Percentiles rank a stretch among this genome's conserved stretches.
phyloP scores from a whole-genome alignment of 1,140 invertebrate genomes.

The Caenorhabditis tropicalis region DNA sequence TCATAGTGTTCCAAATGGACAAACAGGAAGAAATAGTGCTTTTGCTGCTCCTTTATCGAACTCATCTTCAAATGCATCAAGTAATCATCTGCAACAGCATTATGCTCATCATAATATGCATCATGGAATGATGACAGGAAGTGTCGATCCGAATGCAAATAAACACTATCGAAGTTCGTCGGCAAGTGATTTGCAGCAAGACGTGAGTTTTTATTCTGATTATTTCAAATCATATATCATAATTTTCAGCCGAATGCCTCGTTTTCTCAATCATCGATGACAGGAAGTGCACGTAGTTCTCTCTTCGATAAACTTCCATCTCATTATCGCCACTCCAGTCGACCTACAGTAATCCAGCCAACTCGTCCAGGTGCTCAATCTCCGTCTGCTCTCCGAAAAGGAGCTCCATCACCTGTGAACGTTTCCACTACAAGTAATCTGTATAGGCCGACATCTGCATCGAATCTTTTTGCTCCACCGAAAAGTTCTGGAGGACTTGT shows the following conservation, averaged over 20 bases:
- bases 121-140: neutral
- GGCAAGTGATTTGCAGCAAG: conserved; percentile 47
- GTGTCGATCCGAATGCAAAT: neutral
- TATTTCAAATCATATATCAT: neutral
- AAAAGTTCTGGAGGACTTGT: neutral
- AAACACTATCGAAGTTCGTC: conserved; percentile 26
- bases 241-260: conserved; percentile 47
- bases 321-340: conserved; percentile 53
- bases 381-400: conserved; percentile 41
- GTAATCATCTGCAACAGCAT: conserved; percentile 28
- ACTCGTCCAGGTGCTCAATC: conserved; percentile 20
- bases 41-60: conserved; percentile 10
- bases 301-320: conserved; percentile 56
- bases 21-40: conserved; percentile 5
- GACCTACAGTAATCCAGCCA: conserved; percentile 54
- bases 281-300: conserved; percentile 43
- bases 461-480: conserved; percentile 44
- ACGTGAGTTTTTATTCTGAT: conserved; percentile 24
- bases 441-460: conserved; percentile 37
- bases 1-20: neutral
- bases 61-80: conserved; percentile 26
- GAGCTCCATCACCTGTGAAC: neutral
- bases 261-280: conserved; percentile 45
- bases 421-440: neutral
- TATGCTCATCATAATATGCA: conserved; percentile 40